Evolutionary conservation across 2,113 vertebrate genomes (phyloP), one percentile per base, ranked within the genome.

Genomic region (Catharus minimus): DNA sequence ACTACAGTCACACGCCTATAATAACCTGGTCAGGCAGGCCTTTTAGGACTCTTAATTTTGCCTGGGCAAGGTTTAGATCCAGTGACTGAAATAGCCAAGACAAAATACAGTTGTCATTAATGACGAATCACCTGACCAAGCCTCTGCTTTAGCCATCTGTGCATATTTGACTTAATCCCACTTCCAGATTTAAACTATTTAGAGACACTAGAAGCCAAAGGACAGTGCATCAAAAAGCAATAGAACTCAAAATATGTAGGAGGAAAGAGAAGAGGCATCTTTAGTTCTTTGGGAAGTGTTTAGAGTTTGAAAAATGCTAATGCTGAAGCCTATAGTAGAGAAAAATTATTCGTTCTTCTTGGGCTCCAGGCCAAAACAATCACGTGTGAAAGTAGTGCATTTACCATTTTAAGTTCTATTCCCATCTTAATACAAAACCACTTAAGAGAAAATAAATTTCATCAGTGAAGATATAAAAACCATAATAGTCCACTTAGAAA

Each of bases 401-500:
- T 86, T 82, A 76, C 78, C 24, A 55, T 80, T 82, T 86, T 73
- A 92, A 73, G 9, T 33, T 32, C 60, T 77, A 33, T 80, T 82
- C 32, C 23, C 47, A 66, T 72, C 56, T 62, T 79, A 66, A 92
- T 92, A 46, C 50, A 76, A 74, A 93, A 69, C 10, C 60, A 66
- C 80, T 92, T 91, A 92, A 1, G 22, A 80, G 47, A 87, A 95
- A 86, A 84, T 77, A 93, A 89, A 85, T 85, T 49, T 62, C 85
- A 82, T 62, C 75, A 80, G 19, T 3, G 15, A 82, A 67, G 36
- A 30, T 80, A 24, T 80, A 85, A 88, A 88, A 91, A 77, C n/a
- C 22, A 19, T 89, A 82, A 89, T 32, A 73, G 28, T 7, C 30
- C 22, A 77, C 47, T 92, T 56, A 74, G 26, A 94, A 91, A 80